Evolutionary conservation across 2,888 invertebrate genomes (phyloP).

Genomic region (Carabus problematicus): DNA sequence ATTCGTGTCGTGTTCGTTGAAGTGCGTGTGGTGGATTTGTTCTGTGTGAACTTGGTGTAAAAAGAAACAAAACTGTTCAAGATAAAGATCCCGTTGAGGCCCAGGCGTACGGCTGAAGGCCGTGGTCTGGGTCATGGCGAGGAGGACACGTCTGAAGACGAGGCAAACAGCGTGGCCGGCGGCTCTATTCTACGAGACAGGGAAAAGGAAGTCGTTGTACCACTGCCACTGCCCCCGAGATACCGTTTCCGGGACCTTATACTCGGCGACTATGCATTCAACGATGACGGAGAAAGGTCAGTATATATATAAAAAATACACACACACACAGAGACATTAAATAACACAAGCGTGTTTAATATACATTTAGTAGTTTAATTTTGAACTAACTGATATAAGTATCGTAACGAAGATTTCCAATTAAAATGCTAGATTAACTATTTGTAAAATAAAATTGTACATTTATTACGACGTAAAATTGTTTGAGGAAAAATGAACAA

Average conservation of each 20-base stretch:
- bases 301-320: constrained; percentile 51
- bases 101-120: constrained; percentile 42
- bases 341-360: too few species aligned
- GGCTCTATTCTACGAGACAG: constrained; percentile 49
- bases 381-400: too few species aligned
- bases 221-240: constrained; percentile 67
- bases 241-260: constrained; percentile 80
- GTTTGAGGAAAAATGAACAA: too few species aligned
- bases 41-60: neutral
- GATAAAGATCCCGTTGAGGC: constrained; percentile 37
- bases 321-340: too few species aligned
- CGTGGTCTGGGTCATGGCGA: constrained; percentile 29
- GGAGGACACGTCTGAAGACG: constrained; percentile 49
- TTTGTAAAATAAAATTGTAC: too few species aligned
- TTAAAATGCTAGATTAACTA: too few species aligned
- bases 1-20: too few species aligned
- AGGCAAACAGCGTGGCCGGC: constrained; percentile 52
- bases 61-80: constrained; percentile 29
- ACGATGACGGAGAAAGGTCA: constrained; percentile 80
- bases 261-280: constrained; percentile 78
- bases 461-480: too few species aligned
- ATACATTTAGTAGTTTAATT: too few species aligned
- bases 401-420: too few species aligned
- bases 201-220: constrained; percentile 53
- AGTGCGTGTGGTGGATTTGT: too few species aligned